A percentile compares a stretch with the other conserved stretches of the same genome.
phyloP scores from a whole-genome alignment of 2,113 vertebrate genomes.

The Labrus mixtus region DNA sequence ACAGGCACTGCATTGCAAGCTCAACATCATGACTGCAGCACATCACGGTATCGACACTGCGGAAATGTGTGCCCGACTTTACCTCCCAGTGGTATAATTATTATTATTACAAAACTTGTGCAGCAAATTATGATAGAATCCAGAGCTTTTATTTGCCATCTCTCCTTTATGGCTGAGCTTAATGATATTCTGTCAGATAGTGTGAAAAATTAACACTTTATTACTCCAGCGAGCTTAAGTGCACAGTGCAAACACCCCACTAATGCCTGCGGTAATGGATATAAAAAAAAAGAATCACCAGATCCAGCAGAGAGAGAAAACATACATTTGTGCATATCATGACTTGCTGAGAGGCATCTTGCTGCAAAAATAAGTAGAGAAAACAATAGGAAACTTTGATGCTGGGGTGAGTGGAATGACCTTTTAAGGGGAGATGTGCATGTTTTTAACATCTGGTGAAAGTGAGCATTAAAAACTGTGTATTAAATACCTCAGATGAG shows the following conservation, averaged over 20 bases:
- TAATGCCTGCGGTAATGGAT: conserved; percentile 78
- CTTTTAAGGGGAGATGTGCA: conserved; percentile 30
- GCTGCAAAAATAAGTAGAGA: conserved; percentile 45
- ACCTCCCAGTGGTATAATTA: conserved; percentile 73
- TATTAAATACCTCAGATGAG: not conserved
- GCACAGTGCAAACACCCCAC: conserved; percentile 73
- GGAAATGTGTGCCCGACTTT: conserved; percentile 52
- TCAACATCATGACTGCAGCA: conserved; percentile 23
- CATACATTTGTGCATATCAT: conserved; percentile 58
- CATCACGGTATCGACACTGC: conserved; percentile 42
- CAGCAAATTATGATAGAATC: conserved; percentile 68
- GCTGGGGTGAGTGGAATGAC: conserved; percentile 29
- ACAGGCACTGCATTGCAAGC: not conserved
- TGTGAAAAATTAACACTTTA: conserved; percentile 76
- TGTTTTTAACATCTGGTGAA: conserved; percentile 8
- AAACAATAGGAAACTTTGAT: conserved; percentile 70
- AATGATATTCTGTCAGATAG: conserved; percentile 79
- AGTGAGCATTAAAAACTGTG: conserved; percentile 9
- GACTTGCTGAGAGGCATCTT: conserved; percentile 63
- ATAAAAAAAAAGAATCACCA: conserved; percentile 50
- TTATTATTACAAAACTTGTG: conserved; percentile 71
- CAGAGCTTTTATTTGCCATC: conserved; percentile 70
- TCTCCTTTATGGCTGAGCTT: conserved; percentile 70
- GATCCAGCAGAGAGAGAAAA: conserved; percentile 66
- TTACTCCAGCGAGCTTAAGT: conserved; percentile 66